phyloP scores from a whole-genome alignment of 2,888 invertebrate species.

The Drosophila diplacantha region DNA sequence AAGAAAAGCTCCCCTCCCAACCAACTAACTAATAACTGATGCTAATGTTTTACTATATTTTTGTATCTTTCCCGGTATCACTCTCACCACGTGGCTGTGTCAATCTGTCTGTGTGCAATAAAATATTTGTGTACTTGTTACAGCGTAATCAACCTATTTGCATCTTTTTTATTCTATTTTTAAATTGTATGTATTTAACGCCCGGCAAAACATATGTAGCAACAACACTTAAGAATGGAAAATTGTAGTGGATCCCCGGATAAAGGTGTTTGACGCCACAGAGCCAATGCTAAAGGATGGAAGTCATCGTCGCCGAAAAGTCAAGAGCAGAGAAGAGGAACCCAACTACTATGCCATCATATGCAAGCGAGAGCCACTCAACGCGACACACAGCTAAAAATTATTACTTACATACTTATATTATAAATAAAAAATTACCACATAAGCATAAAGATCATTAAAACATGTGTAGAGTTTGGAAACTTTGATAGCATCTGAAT shows the following conservation, averaged over 20 bases:
- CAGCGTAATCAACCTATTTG: slow-evolving; percentile 74
- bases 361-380: slow-evolving; percentile 39
- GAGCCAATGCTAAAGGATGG: slow-evolving; percentile 21
- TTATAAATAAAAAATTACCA: slow-evolving; percentile 57
- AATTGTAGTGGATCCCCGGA: slow-evolving; percentile 52
- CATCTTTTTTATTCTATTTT: slow-evolving; percentile 67
- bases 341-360: slow-evolving; percentile 44
- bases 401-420: slow-evolving; percentile 69
- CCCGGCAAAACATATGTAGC: slow-evolving; percentile 66
- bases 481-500: slow-evolving; percentile 65
- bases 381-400: slow-evolving; percentile 58
- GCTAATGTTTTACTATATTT: slow-evolving; percentile 28
- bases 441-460: slow-evolving; percentile 63
- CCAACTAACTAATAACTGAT: slow-evolving; percentile 4
- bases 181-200: slow-evolving; percentile 67
- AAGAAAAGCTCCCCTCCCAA: not conserved
- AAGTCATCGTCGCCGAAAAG: slow-evolving; percentile 9
- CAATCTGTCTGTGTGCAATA: slow-evolving; percentile 22
- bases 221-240: slow-evolving; percentile 64
- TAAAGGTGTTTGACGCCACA: slow-evolving; percentile 36
- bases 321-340: slow-evolving; percentile 23
- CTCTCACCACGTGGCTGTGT: slow-evolving; percentile 31
- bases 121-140: slow-evolving; percentile 43
- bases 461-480: slow-evolving; percentile 62
- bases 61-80: slow-evolving; percentile 61